Percentiles rank a stretch among this genome's conserved stretches.
These are phyloP conservation scores for Zoanthus solanderi DNA, from an alignment of 92 coral and sea anemone genomes.

Conservation along the genomic window DNA sequence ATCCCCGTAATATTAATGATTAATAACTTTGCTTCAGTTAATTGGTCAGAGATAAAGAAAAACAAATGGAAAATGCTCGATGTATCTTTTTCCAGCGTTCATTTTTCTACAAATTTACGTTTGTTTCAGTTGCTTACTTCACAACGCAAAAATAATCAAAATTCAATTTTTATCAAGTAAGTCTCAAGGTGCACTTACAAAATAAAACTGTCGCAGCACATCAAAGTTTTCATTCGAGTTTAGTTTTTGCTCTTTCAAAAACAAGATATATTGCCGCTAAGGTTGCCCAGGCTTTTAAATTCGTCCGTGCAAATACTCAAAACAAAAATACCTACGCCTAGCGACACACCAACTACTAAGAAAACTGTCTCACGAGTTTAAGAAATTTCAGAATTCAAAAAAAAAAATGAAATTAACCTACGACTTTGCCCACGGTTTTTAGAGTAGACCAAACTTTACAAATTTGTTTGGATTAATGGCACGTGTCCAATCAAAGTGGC, in stretches of 20 bases:
- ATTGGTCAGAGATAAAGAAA: conserved; percentile 15
- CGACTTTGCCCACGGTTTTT: too few relatives aligned
- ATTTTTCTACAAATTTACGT: not conserved
- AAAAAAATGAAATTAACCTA: not conserved
- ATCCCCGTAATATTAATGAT: conserved; percentile 17
- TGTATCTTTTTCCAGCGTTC: not conserved
- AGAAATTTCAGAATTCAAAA: not conserved
- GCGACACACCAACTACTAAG: too few relatives aligned
- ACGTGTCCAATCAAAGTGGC: too few relatives aligned
- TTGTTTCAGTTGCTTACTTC: not conserved
- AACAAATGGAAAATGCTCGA: not conserved
- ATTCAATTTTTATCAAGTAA: not conserved
- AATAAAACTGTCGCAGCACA: too few relatives aligned
- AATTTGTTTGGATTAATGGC: too few relatives aligned
- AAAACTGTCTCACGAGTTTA: too few relatives aligned
- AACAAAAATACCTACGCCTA: not conserved
- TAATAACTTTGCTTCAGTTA: conserved; percentile 25
- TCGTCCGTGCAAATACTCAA: not conserved
- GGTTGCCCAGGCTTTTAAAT: conserved; percentile 10
- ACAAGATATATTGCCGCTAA: not conserved
- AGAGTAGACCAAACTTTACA: too few relatives aligned
- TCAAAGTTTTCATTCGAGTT: too few relatives aligned
- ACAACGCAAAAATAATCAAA: not conserved
- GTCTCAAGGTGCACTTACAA: too few relatives aligned
- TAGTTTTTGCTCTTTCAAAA: too few relatives aligned